Base-by-base conservation (phyloP, 1,140 invertebrate species). In the Platyura marginata region DNA sequence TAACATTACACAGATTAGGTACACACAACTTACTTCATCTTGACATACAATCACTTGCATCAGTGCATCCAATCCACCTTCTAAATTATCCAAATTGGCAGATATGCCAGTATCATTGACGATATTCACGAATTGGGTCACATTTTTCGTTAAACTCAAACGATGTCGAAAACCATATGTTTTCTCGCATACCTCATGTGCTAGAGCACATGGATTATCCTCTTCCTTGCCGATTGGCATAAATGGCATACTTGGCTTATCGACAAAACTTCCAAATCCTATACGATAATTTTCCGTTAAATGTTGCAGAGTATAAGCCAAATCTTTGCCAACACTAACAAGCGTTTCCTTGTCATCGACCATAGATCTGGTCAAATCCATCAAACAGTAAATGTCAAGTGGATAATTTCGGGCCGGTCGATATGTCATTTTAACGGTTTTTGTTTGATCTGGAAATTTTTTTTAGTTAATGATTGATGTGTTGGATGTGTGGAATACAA, bases 41-140 rank as follows among this genome's bases (percentile, higher is more conserved):
- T 72, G 72, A 55, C 94, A 98, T 10, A 86, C 83, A 35, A 96
- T 77, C 2, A 87, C 87, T 66, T 99, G 96, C 78, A 99, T 95
- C n/a, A 99, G 77, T 0, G 94, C 96, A 63, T 99, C 96, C 49
- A 98, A 81, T 11, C 93, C 93, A 2, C 93, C 95, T 62, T 99
- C 96, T 0, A 94, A 90, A 32, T 91, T 89, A 61, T 98, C 94
- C 48, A 98, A 67, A 65, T 98, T 99, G 2, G 89, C 95, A 0
- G 94, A 97, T 4, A 98, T 83, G 21, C 71, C 64, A 47, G 53
- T 72, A 10, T 64, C 57, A 23, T 67, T 62, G 6, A 86, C 81
- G 45, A 77, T 62, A 32, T 54, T 54, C 13, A 67, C 61, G 48
- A 79, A 79, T 6, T 51, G 47, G 4, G 47, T 40, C 0, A 72